Evolutionary conservation across 2,113 vertebrate species (phyloP).

Genomic region (Lagopus muta): DNA sequence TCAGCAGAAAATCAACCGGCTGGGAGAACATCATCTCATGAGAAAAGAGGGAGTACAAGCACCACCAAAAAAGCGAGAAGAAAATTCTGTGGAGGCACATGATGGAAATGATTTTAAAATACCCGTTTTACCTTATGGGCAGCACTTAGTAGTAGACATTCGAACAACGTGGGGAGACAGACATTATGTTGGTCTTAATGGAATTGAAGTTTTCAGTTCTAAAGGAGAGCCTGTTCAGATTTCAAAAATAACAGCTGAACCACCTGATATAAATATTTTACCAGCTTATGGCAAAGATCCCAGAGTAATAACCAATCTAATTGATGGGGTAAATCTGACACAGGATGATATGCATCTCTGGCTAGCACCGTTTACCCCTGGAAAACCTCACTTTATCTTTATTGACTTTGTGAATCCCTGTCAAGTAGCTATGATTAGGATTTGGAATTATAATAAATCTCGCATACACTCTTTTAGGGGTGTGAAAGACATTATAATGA

Average conservation of each 20-base stretch:
- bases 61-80: conserved; percentile 37
- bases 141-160: conserved; percentile 87
- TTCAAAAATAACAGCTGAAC: conserved; percentile 83
- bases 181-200: conserved; percentile 95
- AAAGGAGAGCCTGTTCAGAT: conserved; percentile 86
- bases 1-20: conserved; percentile 77
- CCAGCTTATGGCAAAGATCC: conserved; percentile 92
- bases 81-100: conserved; percentile 49
- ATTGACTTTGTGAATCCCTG: conserved; percentile 84
- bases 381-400: conserved; percentile 84
- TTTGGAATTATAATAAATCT: conserved; percentile 99
- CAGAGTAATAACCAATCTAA: conserved; percentile 86
- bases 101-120: conserved; percentile 87
- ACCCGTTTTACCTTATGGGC: conserved; percentile 90
- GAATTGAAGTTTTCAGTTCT: conserved; percentile 93
- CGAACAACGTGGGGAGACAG: conserved; percentile 96
- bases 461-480: conserved; percentile 96
- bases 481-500: conserved; percentile 89
- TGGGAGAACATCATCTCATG: conserved; percentile 14
- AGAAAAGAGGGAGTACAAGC: conserved; percentile 57
- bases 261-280: conserved; percentile 93
- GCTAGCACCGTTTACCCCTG: conserved; percentile 92
- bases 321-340: conserved; percentile 90
- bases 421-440: conserved; percentile 92
- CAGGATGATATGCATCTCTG: conserved; percentile 99